Percentiles rank a stretch among this genome's conserved stretches.
phyloP scores from a whole-genome alignment of 2,113 vertebrate genomes.

The Boleophthalmus pectinirostris region DNA sequence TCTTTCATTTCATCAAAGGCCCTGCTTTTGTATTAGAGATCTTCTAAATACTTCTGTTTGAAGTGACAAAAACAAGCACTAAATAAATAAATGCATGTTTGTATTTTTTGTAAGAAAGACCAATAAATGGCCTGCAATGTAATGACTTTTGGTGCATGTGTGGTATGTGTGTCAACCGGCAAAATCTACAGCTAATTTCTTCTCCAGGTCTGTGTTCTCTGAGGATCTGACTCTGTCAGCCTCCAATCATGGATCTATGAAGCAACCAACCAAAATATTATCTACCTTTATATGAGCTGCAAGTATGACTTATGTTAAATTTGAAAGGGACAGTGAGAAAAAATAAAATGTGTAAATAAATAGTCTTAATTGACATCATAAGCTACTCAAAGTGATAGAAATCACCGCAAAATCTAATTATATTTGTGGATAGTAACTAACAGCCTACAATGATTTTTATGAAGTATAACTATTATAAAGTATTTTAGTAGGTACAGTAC shows the following conservation, averaged over 20 bases:
- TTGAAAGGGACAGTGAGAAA: too few relatives aligned
- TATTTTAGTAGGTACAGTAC: neutral
- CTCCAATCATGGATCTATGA: neutral
- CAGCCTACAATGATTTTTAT: too few relatives aligned
- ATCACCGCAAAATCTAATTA: too few relatives aligned
- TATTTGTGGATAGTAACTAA: too few relatives aligned
- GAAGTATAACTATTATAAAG: too few relatives aligned
- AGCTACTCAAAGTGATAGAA: too few relatives aligned
- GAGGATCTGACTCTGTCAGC: neutral
- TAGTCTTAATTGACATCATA: too few relatives aligned
- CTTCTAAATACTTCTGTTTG: conserved; percentile 43
- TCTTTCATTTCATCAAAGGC: conserved; percentile 37
- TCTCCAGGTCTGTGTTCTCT: neutral
- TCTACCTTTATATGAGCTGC: too few relatives aligned
- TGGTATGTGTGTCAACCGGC: neutral
- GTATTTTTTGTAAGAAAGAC: conserved; percentile 56
- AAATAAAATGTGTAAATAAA: too few relatives aligned
- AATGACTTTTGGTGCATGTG: neutral
- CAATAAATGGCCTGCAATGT: conserved; percentile 67
- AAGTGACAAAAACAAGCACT: conserved; percentile 40
- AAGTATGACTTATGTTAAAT: too few relatives aligned
- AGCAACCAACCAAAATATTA: neutral
- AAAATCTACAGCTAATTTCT: neutral
- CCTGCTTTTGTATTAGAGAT: conserved; percentile 29
- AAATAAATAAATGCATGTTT: conserved; percentile 48